These are phyloP conservation scores for Amblyteles armatorius DNA, from an alignment of 2,888 invertebrate species.

Conservation along the genomic window DNA sequence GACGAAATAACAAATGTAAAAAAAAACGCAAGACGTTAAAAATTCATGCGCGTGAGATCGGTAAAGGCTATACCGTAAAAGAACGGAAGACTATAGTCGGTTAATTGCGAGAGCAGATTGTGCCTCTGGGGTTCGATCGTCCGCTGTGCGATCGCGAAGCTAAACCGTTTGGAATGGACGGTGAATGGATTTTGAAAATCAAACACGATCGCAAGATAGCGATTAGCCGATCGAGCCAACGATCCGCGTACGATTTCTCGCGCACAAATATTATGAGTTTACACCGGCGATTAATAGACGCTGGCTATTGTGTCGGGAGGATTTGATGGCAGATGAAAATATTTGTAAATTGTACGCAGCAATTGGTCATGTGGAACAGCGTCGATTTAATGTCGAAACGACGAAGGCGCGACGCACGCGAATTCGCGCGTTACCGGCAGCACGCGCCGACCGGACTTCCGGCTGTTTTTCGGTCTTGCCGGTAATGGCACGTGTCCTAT, in stretches of 20 bases:
- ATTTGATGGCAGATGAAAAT: constrained; percentile 2
- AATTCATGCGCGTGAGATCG: constrained; percentile 8
- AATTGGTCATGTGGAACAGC: neutral
- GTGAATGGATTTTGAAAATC: constrained; percentile 45
- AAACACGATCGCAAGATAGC: constrained; percentile 8
- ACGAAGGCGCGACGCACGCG: neutral
- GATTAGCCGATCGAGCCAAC: neutral
- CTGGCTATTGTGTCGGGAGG: neutral
- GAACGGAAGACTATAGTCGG: constrained; percentile 24
- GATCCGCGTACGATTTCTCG: constrained; percentile 4
- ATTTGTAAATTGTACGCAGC: neutral
- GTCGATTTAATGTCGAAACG: constrained; percentile 25
- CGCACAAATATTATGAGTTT: constrained; percentile 50
- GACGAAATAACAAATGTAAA: neutral
- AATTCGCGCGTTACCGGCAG: constrained; percentile 18
- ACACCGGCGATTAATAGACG: neutral
- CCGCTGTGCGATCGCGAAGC: constrained; percentile 19
- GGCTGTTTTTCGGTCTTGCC: constrained; percentile 23
- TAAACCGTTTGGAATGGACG: constrained; percentile 17
- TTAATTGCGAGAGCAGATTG: constrained; percentile 53
- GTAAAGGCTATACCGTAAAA: too few species aligned
- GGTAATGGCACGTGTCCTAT: constrained; percentile 15
- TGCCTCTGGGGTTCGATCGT: constrained; percentile 16
- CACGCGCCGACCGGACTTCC: constrained; percentile 44
- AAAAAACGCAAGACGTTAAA: neutral